Evolutionary conservation across 2,797 vertebrate species (phyloP), one percentile per base, ranked within the genome.

Genomic region (Parotocinclus haroldoi): DNA sequence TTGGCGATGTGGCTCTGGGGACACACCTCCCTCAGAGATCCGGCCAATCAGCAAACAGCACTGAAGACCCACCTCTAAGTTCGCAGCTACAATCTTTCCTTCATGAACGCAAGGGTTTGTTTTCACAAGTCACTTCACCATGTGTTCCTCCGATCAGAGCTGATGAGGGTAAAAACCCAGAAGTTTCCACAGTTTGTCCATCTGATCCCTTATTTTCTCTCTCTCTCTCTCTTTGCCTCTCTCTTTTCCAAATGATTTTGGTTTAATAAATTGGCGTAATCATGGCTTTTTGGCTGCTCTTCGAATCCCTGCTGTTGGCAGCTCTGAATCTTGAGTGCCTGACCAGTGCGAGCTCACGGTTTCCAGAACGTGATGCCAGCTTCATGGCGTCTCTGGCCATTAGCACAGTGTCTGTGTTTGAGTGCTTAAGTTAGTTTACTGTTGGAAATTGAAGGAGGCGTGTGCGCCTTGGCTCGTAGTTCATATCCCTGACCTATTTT

Each of bases 111-210:
- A 5, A 27, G 27, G 27, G 27, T 27, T 27, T 27, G 27, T 27
- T 27, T 27, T 27, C 27, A 27, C 27, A 27, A 27, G 27, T 27
- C 2, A 27, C 2, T n/a, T 2, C 2, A 5, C 27, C 71, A 72
- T 76, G 78, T 80, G 76, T 72, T 80, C 58, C 71, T 72, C 64
- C 72, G 54, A 78, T 80, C 52, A 73, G 19, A 48, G 6, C 52
- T 71, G 45, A 59, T 68, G 69, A 67, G 63, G 70, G 63, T 65
- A 76, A 69, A 71, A 68, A 72, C 74, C 66, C 63, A 39, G 58
- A 59, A 56, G 46, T 69, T 73, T 73, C 59, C 45, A 12, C 38
- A 8, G 49, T 42, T 58, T 45, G 45, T 58, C 53, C 44, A 9
- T 55, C 50, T 60, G 51, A 60, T 54, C 52, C 51, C 27, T 27